Base-by-base conservation (phyloP, 2,888 invertebrate genomes). In the Napeogenes sylphis region DNA sequence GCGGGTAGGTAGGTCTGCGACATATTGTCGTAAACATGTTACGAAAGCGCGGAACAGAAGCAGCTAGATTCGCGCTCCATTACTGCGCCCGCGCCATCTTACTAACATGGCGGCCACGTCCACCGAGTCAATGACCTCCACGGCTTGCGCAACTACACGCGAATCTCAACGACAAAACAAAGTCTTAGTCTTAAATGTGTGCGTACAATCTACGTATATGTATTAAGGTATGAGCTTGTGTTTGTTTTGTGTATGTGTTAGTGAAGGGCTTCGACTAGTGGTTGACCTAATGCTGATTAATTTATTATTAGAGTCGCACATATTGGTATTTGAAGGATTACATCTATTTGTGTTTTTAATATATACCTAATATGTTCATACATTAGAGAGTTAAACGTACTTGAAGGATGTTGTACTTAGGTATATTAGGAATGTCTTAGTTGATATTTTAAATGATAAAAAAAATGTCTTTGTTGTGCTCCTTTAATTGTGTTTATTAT, bases 131-230 rank as follows among this genome's bases (percentile, higher is more conserved):
- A 89, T 77, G 90, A 89, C 90, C 90, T 90, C 90, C 85, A 83
- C 75, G 82, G 85, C 86, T 90, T 90, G 90, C 90, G 89, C 90
- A 90, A 90, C 84, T 76, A 78, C 85, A 84, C 88, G 84, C 90
- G 89, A 90, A 90, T 90, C 90, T 90, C 86, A 80, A 86, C 87
- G 78, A 85, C 89, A 87, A 90, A 90, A 90, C 88, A 88, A 87
- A 86, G 81, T 86, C 83, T 81, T 79, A 71, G 69, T 68, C 70
- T 67, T 71, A 70, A 71, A 68, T 76, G 83, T 81, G 82, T 81
- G 83, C 55, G 62, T 62, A 64, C 71, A 33, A 62, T 42, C 62
- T 54, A 14, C 32, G 35, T 55, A 21, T 53, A 46, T 58, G 62
- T 65, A 59, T 65, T 56, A 38, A 10, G 6, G 57, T 58, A 53